phyloP scores from a whole-genome alignment of 1,140 invertebrate species.

The Tetragnatha versicolor region DNA sequence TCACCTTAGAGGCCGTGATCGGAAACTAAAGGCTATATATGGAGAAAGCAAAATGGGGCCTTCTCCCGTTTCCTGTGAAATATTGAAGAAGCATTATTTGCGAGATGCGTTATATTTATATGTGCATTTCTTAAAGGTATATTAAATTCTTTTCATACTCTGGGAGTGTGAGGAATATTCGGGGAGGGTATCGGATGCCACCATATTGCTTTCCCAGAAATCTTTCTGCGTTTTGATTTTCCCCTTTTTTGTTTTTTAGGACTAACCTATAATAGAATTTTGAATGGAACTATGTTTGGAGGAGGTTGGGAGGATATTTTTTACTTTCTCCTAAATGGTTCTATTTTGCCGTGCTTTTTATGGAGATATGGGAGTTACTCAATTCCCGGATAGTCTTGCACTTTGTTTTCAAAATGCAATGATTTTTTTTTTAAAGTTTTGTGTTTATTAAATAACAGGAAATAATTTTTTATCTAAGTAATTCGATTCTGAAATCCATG shows the following conservation, averaged over 20 bases:
- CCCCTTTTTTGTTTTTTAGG: not conserved
- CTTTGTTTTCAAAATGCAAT: too few relatives aligned
- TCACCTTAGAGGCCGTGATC: not conserved
- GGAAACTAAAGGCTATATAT: not conserved
- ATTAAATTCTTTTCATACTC: conserved; percentile 38
- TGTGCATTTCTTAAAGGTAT: conserved; percentile 9
- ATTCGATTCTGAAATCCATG: too few relatives aligned
- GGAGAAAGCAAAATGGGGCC: not conserved
- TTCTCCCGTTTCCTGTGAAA: conserved; percentile 24
- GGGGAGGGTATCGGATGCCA: not conserved
- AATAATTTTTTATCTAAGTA: too few relatives aligned
- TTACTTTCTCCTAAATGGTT: not conserved
- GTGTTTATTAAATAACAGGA: too few relatives aligned
- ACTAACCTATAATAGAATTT: not conserved
- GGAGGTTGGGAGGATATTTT: not conserved
- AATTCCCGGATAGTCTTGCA: too few relatives aligned
- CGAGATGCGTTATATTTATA: conserved; percentile 12
- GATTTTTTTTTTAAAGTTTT: too few relatives aligned
- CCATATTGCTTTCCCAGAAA: not conserved
- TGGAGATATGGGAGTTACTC: too few relatives aligned
- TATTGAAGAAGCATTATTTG: not conserved
- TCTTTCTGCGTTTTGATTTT: not conserved
- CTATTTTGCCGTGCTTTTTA: too few relatives aligned
- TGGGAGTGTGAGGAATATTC: not conserved
- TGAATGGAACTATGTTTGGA: not conserved